Base-by-base conservation (phyloP, 2,113 vertebrate genomes). In the Bos javanicus region DNA sequence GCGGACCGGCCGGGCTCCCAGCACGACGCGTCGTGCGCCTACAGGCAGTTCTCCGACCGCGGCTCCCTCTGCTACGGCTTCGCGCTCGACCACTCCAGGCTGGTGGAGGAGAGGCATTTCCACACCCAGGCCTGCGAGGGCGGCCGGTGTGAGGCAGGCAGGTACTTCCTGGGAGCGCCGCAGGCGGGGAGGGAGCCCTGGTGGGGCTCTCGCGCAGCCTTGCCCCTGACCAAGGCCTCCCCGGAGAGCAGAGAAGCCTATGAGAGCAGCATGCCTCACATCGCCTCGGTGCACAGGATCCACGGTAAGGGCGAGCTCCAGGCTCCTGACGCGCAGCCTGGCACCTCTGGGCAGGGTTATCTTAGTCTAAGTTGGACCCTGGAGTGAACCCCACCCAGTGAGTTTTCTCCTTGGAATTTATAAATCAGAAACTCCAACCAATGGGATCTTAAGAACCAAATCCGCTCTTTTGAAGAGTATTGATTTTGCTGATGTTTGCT, bases 161-260 rank as follows among this genome's bases (percentile, higher is more conserved):
- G 99, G 7, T 99, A 99, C 98, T 99, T 99, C 95, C 99, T 99
- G 10, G 99, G 99, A 80, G 98, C 99, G 0, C 99, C 99, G 0
- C 99, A 99, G 91, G 67, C 99, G 0, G 99, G 99, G 11, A 99
- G 99, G 97, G 99, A 99, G 62, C 96, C 98, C 2, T 99, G 99
- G 99, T 99, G 99, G 99, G 99, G 99, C 9, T 95, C 99, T 30
- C 99, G 99, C 0, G 98, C 99, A 8, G 98, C 99, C 1, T 15
- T 99, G 83, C 99, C 99, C 0, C 89, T 99, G 87, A 98, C 99
- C 96, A 99, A 99, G 93, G 99, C 99, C 0, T 99, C 99, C 39
- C 98, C 99, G 0, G 99, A 99, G 90, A 99, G 98, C 98, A 99
- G 99, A 84, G 99, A 99, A 36, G 98, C 98, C 0, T 99, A 99